Conservation (phyloP, 2,797 vertebrate genomes). For the Pseudochirops cupreus region DNA sequence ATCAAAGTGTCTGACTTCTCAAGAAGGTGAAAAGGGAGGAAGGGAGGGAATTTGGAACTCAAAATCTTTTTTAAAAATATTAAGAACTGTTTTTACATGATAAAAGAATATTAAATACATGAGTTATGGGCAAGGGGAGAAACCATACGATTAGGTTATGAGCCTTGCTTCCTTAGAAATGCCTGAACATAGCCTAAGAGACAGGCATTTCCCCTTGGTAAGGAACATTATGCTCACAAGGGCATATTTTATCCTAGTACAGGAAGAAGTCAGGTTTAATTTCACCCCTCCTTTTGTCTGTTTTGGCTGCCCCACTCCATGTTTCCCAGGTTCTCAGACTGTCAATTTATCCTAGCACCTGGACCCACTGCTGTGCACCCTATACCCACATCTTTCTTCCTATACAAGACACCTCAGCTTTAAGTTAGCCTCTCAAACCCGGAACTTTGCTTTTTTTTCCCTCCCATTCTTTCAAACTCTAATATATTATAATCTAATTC, state of each 20-base stretch:
- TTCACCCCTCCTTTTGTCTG: background rate
- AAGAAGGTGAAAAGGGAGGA: background rate
- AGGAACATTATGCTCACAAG: constrained; percentile 45
- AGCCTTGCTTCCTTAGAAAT: background rate
- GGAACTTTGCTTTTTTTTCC: constrained; percentile 46
- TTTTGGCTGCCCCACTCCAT: background rate
- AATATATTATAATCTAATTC: constrained; percentile 15
- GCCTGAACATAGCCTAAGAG: constrained; percentile 46
- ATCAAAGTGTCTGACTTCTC: background rate
- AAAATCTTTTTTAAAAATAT: background rate
- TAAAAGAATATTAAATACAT: background rate
- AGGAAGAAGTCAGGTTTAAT: constrained; percentile 39
- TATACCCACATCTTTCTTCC: constrained; percentile 30
- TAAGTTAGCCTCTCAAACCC: constrained; percentile 10
- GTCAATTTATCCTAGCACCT: constrained; percentile 51
- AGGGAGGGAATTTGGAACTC: background rate
- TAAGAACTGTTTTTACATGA: background rate
- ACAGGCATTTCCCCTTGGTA: constrained; percentile 18
- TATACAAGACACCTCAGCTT: constrained; percentile 27
- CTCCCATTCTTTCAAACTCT: constrained; percentile 27
- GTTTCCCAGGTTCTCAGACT: constrained; percentile 4
- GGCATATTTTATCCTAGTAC: constrained; percentile 33
- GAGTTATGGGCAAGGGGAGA: background rate
- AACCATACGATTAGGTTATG: background rate
- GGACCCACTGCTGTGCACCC: background rate